Evolutionary conservation across 1,140 invertebrate species (phyloP), one percentile per base, ranked within the genome.

Genomic region (Zaprionus ghesquierei): DNA sequence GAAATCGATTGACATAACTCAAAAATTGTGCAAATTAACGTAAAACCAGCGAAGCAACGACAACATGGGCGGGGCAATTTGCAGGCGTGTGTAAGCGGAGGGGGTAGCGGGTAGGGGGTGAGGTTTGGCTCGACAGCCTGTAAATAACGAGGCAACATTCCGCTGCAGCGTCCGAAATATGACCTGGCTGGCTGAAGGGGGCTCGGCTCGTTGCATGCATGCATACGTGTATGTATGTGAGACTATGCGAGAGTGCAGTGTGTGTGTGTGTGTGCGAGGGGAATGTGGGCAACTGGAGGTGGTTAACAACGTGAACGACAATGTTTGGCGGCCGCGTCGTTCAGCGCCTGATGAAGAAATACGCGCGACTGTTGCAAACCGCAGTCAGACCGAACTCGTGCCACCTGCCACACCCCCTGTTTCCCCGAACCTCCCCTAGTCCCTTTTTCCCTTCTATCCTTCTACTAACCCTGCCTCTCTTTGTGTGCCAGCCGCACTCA

Each of bases 21-120:
- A 80, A 80, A 80, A 80, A 77, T 80, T 80, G 77, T 80, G 77
- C 75, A 80, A 80, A 80, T 80, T 80, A 80, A 80, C 77, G 77
- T 80, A 75, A 80, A 80, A 80, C 77, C 77, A 79, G 77, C 77
- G 63, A 64, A 27, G 60, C 62, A 77, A 54, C 75, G 75, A 75
- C 71, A 75, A 80, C 70, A 78, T 71, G 65, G 66, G 66, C 44
- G 38, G 46, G 55, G 61, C 25, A 58, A 44, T 53, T 22, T 5
- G 35, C 35, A 41, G 35, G 35, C 2, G 2, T 41, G 15, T n/a
- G 35, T n/a, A 41, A 6, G 8, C 2, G 31, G n/a, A n/a, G 25
- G 9, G n/a, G 2, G 9, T 2, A 23, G 33, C 12, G 13, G 5
- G 18, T n/a, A 23, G 23, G 31, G 18, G 38, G 23, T 22, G 49